Conservation (phyloP, 2,113 vertebrate genomes). For the Halcyon senegalensis region DNA sequence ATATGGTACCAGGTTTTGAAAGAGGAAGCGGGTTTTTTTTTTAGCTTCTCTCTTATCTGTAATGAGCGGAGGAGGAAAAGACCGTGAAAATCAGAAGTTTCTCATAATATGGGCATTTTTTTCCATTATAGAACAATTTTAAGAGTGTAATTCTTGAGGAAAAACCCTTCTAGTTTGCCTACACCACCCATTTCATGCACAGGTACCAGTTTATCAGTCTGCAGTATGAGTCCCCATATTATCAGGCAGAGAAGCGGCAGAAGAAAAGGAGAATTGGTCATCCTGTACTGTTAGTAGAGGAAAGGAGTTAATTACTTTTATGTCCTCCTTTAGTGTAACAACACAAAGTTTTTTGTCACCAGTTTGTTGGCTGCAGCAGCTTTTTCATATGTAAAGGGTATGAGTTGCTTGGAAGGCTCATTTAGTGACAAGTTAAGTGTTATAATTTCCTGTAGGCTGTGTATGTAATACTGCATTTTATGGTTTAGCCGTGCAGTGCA, state of each 20-base stretch:
- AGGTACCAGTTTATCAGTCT: not conserved
- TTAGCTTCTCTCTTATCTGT: not conserved
- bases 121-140: not conserved
- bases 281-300: not conserved
- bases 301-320: not conserved
- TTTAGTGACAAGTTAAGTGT: not conserved
- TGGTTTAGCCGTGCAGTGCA: not conserved
- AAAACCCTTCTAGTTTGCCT: not conserved
- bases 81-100: rapidly evolving
- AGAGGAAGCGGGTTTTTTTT: not conserved
- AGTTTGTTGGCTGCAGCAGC: not conserved
- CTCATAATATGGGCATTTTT: not conserved
- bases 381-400: not conserved
- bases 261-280: not conserved
- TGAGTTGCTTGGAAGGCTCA: not conserved
- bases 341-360: not conserved
- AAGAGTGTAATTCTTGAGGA: not conserved
- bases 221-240: not conserved
- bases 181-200: not conserved
- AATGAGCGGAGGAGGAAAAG: not conserved
- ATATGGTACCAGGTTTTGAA: not conserved
- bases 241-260: not conserved
- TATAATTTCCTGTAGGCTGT: not conserved
- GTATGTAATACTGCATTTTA: constrained; percentile 20
- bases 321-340: not conserved